Evolutionary conservation across 1,140 invertebrate species (phyloP).

Genomic region (Pristionchus pacificus): DNA sequence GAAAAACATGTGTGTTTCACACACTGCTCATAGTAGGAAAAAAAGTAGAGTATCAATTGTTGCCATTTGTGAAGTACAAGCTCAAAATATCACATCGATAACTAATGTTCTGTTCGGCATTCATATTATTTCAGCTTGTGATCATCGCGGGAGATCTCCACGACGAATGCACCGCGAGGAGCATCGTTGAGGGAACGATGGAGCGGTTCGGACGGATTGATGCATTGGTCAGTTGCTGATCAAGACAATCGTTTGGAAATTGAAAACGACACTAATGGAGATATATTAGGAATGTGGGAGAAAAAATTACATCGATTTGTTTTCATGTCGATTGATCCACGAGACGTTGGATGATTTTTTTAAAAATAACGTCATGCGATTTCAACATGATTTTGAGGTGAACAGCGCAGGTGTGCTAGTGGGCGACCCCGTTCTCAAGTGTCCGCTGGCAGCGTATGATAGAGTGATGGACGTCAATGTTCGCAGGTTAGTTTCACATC

Average conservation of each 20-base stretch:
- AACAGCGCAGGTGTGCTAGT: constrained; percentile 83
- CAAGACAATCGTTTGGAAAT: neutral
- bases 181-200: constrained; percentile 26
- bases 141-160: constrained; percentile 47
- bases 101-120: no score
- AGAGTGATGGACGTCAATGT: constrained; percentile 78
- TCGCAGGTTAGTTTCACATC: constrained; percentile 60
- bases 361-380: no score
- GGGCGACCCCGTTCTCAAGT: constrained; percentile 75
- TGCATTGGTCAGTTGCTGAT: constrained; percentile 21
- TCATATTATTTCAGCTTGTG: constrained; percentile 46
- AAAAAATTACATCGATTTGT: no score
- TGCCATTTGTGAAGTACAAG: no score
- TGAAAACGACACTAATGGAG: neutral
- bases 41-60: no score
- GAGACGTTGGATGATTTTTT: no score
- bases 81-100: no score
- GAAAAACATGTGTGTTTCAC: no score
- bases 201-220: constrained; percentile 30
- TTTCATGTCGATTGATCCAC: no score
- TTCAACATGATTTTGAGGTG: constrained; percentile 59
- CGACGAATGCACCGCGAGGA: constrained; percentile 26
- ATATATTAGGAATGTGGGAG: constrained; percentile 4
- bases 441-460: constrained; percentile 76
- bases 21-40: no score